Base-by-base conservation (phyloP, 2,113 vertebrate genomes). In the Platysternon megacephalum region DNA sequence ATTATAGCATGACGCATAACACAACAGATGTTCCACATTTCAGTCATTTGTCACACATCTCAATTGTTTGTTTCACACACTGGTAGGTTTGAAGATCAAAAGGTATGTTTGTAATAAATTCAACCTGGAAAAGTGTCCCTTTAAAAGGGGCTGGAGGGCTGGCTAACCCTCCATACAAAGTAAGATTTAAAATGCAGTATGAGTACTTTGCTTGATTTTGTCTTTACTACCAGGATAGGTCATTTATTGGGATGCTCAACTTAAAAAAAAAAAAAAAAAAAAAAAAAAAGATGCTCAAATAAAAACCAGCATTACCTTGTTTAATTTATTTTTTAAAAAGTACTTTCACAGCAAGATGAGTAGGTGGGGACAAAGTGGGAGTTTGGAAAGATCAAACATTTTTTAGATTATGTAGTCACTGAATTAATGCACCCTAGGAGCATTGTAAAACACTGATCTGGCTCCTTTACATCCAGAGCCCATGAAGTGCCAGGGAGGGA, bases 11-110 rank as follows among this genome's bases (percentile, higher is more conserved):
- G 90, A 78, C 58, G 90, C 58, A 92, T 91, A 96, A 68, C 74
- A 91, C 88, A 95, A 65, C 93, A 94, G 96, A 94, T 91, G 95
- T 87, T 95, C 88, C 3, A 12, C 42, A 39, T 88, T 89, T 61
- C 88, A 90, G 90, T 85, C 92, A 79, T 92, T 93, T 91, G 94
- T 93, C 86, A 91, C 2, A 17, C 72, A 92, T 39, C 68, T 76
- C 83, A 89, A 82, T 96, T 87, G 86, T 46, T 87, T 55, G 42
- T 81, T 51, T 93, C 93, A 95, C 93, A 79, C 61, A 65, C 72
- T 72, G 79, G 90, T 56, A 89, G 85, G 55, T 17, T 53, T 52
- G 65, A 56, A 95, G 89, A 95, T 93, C 93, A 89, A 96, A 87
- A 86, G 82, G 52, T 82, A 55, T 0, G 0, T 84, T 0, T 0